A percentile compares a stretch with the other conserved stretches of the same genome.
phyloP scores from a whole-genome alignment of 2,113 vertebrate genomes.

The Synodontis membranacea region DNA sequence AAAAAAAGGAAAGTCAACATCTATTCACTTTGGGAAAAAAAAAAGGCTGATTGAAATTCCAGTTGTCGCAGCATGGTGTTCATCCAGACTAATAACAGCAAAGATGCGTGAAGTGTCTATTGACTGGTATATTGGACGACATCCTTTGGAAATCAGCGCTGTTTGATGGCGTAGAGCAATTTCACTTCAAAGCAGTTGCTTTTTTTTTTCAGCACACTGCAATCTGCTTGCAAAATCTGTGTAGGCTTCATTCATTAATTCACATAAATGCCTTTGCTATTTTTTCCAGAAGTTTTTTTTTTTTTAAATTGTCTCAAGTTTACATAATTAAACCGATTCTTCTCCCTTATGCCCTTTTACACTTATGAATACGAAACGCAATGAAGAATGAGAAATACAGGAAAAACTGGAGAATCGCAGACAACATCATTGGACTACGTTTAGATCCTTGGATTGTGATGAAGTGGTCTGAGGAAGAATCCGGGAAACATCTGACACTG shows the following conservation, averaged over 20 bases:
- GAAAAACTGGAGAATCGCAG: not conserved
- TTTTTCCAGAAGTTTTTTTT: constrained; percentile 1
- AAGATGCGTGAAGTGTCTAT: not conserved
- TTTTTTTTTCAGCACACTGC: not conserved
- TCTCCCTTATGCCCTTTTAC: not conserved
- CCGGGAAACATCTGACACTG: constrained; percentile 37
- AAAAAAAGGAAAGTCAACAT: too few relatives aligned
- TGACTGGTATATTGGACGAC: too few relatives aligned
- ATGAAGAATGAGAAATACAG: not conserved
- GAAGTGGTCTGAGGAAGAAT: constrained; percentile 29
- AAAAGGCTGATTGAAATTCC: not conserved
- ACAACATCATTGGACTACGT: too few relatives aligned
- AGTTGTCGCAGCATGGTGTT: not conserved
- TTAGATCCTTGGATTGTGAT: constrained; percentile 18
- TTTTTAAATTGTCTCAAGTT: not conserved
- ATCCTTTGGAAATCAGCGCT: not conserved
- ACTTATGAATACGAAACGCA: not conserved
- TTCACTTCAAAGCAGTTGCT: not conserved
- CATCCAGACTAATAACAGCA: not conserved
- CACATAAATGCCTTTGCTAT: not conserved
- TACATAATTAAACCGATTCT: not conserved
- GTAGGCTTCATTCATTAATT: not conserved
- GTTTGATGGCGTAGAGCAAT: not conserved
- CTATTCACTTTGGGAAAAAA: too few relatives aligned
- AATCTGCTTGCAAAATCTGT: not conserved